phyloP scores from a whole-genome alignment of 2,888 invertebrate genomes.

The Amphiduros pacificus region DNA sequence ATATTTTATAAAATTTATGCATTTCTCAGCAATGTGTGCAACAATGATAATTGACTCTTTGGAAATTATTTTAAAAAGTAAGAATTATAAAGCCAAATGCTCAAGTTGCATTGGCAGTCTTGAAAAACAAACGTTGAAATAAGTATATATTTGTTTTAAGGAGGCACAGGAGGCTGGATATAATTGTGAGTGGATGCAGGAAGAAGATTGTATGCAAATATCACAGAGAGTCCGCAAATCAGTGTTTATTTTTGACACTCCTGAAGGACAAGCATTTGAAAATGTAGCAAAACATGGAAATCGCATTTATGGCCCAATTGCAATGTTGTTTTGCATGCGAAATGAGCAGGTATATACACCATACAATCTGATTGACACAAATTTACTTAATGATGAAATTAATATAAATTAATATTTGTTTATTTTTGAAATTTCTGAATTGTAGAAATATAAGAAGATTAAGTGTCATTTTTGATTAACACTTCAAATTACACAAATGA shows the following conservation, averaged over 20 bases:
- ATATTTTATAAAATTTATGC: too few relatives aligned
- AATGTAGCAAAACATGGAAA: conserved; percentile 55
- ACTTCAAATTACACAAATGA: neutral
- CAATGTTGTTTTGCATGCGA: conserved; percentile 1
- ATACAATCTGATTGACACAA: too few relatives aligned
- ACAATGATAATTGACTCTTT: too few relatives aligned
- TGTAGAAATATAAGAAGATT: neutral
- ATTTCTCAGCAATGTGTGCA: too few relatives aligned
- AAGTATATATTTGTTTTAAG: neutral
- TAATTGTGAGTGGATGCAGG: conserved; percentile 66
- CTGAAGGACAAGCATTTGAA: conserved; percentile 74
- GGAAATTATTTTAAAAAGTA: too few relatives aligned
- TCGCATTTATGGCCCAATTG: conserved; percentile 31
- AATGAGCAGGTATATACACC: neutral
- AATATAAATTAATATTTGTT: neutral
- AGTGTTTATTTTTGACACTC: conserved; percentile 77
- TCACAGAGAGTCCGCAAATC: conserved; percentile 68
- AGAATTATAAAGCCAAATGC: too few relatives aligned
- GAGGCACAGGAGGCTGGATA: neutral
- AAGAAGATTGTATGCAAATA: conserved; percentile 65
- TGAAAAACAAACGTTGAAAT: too few relatives aligned
- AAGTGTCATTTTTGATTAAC: neutral
- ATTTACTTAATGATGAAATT: neutral
- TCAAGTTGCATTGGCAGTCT: too few relatives aligned
- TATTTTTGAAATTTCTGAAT: neutral